Percentiles rank a stretch among this genome's conserved stretches.
phyloP scores from a whole-genome alignment of 1,140 invertebrate species.

The Vanessa tameamea region DNA sequence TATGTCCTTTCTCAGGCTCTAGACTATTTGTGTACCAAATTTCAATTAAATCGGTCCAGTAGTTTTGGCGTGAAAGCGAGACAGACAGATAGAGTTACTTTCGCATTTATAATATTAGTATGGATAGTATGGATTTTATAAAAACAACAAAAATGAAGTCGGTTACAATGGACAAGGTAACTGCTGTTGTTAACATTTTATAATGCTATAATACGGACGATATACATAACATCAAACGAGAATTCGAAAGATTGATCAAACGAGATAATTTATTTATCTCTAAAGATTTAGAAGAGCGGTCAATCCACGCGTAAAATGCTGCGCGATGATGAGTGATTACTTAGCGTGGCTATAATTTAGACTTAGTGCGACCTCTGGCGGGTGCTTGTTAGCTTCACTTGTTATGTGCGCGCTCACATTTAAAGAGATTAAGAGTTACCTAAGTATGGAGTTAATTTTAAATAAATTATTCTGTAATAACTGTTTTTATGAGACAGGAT shows the following conservation, averaged over 20 bases:
- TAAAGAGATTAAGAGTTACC: slow-evolving; percentile 48
- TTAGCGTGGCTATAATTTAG: slow-evolving; percentile 69
- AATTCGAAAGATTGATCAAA: slow-evolving; percentile 10
- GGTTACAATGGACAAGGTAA: too few species aligned
- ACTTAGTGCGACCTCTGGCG: slow-evolving; percentile 60
- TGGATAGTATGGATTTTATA: too few species aligned
- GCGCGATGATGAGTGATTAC: slow-evolving; percentile 69
- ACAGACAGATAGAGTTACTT: too few species aligned
- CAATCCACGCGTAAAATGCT: slow-evolving; percentile 50
- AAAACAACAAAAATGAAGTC: too few species aligned
- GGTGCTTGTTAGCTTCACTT: slow-evolving; percentile 75
- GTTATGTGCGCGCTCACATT: slow-evolving; percentile 67
- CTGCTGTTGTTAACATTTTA: not conserved
- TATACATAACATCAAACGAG: not conserved
- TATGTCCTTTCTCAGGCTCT: too few species aligned
- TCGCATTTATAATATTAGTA: too few species aligned
- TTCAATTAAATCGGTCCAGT: too few species aligned
- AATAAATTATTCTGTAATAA: not conserved
- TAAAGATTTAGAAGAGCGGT: slow-evolving; percentile 37
- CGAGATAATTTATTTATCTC: slow-evolving; percentile 25
- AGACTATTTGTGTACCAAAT: too few species aligned
- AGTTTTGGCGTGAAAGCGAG: too few species aligned
- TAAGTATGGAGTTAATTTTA: slow-evolving; percentile 44
- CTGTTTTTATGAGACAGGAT: not conserved
- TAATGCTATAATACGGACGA: not conserved